These are phyloP conservation scores for Platypus cylindrus DNA, from an alignment of 2,888 invertebrate genomes.

Conservation along the genomic window DNA sequence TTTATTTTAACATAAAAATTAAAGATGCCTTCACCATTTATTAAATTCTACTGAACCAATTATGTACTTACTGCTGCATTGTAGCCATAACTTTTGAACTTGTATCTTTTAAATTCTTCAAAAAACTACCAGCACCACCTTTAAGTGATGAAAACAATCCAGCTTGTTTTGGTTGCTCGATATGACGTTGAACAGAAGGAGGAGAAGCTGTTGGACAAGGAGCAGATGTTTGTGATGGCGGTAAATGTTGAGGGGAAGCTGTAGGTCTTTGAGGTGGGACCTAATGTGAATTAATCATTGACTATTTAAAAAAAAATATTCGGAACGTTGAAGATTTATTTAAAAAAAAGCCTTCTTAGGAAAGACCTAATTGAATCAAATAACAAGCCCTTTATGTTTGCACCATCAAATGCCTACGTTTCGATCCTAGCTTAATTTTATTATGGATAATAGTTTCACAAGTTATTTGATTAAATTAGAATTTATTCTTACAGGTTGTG, in stretches of 20 bases:
- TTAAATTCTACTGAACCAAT: too few species aligned
- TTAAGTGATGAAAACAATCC: constrained; percentile 75
- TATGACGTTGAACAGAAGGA: constrained; percentile 23
- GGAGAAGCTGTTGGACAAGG: too few species aligned
- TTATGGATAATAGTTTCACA: background rate
- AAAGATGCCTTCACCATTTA: too few species aligned
- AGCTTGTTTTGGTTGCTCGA: constrained; percentile 23
- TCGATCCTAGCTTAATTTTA: too few species aligned
- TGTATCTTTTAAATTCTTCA: constrained; percentile 91
- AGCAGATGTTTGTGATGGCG: constrained; percentile 19
- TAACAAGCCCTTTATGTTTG: too few species aligned
- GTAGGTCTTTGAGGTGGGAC: constrained; percentile 18
- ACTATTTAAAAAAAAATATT: too few species aligned
- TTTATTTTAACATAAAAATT: too few species aligned
- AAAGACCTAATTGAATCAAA: constrained; percentile 3
- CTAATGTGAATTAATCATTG: too few species aligned
- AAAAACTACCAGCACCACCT: constrained; percentile 84
- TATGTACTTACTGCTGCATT: constrained; percentile 77
- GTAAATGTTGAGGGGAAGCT: constrained; percentile 27
- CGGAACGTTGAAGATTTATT: too few species aligned
- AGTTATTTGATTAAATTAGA: too few species aligned
- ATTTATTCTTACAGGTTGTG: constrained; percentile 10
- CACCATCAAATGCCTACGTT: too few species aligned
- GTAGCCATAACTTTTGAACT: constrained; percentile 95
- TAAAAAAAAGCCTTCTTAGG: too few species aligned